Percentiles rank a stretch among this genome's conserved stretches.
These are phyloP conservation scores for Azemiops feae DNA, from an alignment of 2,113 vertebrate species.

Conservation along the genomic window DNA sequence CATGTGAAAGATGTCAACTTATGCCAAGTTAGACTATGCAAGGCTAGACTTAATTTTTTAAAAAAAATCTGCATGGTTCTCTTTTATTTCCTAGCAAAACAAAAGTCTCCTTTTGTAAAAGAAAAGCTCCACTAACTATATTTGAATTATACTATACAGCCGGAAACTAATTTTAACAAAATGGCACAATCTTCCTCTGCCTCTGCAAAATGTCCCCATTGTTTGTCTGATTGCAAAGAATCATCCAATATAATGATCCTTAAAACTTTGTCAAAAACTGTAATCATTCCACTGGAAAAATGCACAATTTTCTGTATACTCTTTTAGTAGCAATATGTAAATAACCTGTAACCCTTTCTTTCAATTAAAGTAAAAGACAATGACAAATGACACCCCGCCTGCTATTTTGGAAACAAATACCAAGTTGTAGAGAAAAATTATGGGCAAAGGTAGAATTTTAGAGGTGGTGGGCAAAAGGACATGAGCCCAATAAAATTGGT, in stretches of 20 bases:
- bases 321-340: background rate
- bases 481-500: background rate
- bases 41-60: background rate
- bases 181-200: background rate
- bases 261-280: background rate
- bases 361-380: conserved; percentile 8
- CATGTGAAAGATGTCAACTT: background rate
- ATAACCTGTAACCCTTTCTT: background rate
- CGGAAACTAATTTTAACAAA: background rate
- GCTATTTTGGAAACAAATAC: conserved; percentile 8
- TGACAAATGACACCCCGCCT: background rate
- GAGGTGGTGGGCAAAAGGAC: conserved; percentile 6
- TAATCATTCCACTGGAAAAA: background rate
- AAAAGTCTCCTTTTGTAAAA: background rate
- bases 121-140: background rate
- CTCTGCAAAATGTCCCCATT: background rate
- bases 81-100: background rate
- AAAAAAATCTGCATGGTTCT: background rate
- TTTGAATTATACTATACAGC: background rate
- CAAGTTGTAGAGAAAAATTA: conserved; percentile 7
- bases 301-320: background rate
- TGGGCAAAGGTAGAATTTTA: background rate
- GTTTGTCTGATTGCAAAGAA: background rate
- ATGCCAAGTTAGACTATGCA: background rate
- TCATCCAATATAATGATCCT: background rate